Evolutionary conservation across 1,140 invertebrate species (phyloP).

Genomic region (Trigoniulus corallinus): DNA sequence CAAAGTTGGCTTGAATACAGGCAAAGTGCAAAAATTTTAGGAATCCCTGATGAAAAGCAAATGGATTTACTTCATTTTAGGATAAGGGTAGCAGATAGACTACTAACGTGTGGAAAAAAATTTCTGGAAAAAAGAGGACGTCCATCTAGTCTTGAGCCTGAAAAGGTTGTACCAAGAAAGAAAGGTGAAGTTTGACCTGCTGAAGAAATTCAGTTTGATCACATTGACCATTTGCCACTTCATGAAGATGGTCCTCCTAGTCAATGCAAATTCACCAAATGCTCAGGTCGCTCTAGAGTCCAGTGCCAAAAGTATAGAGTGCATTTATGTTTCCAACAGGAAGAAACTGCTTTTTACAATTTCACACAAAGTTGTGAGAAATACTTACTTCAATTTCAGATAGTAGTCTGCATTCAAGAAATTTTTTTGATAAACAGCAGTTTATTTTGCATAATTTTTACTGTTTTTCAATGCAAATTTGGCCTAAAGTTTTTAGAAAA

Average conservation of each 20-base stretch:
- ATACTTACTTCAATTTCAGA: neutral
- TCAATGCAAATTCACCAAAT: neutral
- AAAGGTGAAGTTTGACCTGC: neutral
- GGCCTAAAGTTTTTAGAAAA: neutral
- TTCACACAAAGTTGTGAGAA: neutral
- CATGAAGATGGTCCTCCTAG: neutral
- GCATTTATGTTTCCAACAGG: neutral
- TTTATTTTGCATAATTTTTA: neutral
- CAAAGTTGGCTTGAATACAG: conserved; percentile 20
- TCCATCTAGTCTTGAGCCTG: neutral
- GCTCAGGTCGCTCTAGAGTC: neutral
- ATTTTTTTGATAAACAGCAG: neutral
- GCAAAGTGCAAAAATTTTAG: conserved; percentile 8
- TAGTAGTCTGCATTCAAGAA: neutral
- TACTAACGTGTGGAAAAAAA: neutral
- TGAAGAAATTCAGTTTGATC: neutral
- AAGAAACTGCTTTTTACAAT: neutral
- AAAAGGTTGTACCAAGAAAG: neutral
- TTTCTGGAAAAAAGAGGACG: neutral
- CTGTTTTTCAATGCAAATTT: neutral
- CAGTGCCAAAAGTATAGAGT: neutral
- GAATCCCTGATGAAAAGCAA: conserved; percentile 4
- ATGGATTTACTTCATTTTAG: conserved; percentile 10
- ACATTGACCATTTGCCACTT: neutral
- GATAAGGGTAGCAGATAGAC: conserved; percentile 8